These are phyloP conservation scores for Columbina picui DNA, from an alignment of 2,113 vertebrate species.

Conservation along the genomic window DNA sequence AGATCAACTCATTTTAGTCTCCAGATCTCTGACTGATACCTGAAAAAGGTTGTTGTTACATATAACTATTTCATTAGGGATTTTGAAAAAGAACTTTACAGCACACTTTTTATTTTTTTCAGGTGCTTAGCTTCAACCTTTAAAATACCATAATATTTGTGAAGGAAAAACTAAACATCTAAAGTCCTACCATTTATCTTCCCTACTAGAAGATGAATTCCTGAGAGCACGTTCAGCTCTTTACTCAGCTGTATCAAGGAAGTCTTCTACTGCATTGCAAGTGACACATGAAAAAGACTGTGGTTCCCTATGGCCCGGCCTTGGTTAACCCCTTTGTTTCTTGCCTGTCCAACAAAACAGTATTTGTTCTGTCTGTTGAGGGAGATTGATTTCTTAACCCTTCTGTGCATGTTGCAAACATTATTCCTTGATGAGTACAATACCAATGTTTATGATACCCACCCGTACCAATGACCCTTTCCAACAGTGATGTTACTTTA, in stretches of 20 bases:
- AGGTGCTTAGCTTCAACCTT: not conserved
- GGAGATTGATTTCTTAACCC: not conserved
- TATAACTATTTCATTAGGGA: not conserved
- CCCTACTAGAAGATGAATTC: not conserved
- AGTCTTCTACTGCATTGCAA: not conserved
- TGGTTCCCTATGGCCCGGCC: not conserved
- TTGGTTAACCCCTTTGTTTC: not conserved
- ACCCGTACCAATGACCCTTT: not conserved
- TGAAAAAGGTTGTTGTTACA: not conserved
- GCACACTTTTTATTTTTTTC: not conserved
- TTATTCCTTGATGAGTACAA: not conserved
- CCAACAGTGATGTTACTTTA: not conserved
- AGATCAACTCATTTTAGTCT: not conserved
- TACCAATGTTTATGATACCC: not conserved
- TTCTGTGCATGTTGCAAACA: not conserved
- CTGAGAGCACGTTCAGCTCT: not conserved
- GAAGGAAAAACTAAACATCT: not conserved
- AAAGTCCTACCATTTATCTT: not conserved
- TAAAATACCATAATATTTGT: not conserved
- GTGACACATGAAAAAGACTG: not conserved
- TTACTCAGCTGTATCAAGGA: not conserved
- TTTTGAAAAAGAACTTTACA: not conserved
- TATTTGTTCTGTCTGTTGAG: not conserved
- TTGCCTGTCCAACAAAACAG: not conserved
- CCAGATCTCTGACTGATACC: not conserved